phyloP scores from a whole-genome alignment of 2,888 invertebrate genomes.

The Fragum fragum region DNA sequence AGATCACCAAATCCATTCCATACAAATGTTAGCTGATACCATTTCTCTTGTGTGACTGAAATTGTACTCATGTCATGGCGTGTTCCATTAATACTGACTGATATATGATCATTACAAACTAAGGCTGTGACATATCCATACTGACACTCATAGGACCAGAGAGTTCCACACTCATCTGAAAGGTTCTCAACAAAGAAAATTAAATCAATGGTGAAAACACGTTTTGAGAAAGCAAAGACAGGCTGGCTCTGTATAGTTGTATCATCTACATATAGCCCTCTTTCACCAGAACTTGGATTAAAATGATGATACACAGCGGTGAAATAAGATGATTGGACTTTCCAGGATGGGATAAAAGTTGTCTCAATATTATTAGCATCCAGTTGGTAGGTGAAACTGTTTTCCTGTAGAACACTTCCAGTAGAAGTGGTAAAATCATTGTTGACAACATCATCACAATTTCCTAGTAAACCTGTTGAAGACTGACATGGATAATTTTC shows the following conservation, averaged over 20 bases:
- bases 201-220: conserved; percentile 72
- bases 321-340: conserved; percentile 50
- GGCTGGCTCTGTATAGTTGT: conserved; percentile 54
- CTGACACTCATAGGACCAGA: conserved; percentile 70
- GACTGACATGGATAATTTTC: conserved; percentile 49
- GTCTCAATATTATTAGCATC: conserved; percentile 59
- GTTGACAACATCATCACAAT: conserved; percentile 64
- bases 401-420: conserved; percentile 49
- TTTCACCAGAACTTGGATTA: conserved; percentile 53
- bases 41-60: conserved; percentile 55
- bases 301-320: conserved; percentile 43
- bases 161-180: conserved; percentile 60
- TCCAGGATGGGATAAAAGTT: conserved; percentile 69
- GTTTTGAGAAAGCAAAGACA: conserved; percentile 63
- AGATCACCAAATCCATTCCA: conserved; percentile 60
- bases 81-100: background rate
- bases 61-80: conserved; percentile 38
- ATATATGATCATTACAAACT: conserved; percentile 52
- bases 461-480: conserved; percentile 64
- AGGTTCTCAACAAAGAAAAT: conserved; percentile 66
- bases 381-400: conserved; percentile 38
- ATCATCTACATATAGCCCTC: conserved; percentile 57
- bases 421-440: conserved; percentile 66
- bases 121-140: conserved; percentile 41
- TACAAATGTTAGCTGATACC: conserved; percentile 75